phyloP scores from a whole-genome alignment of 2,797 vertebrate species.

The Enteromius mattozi region DNA sequence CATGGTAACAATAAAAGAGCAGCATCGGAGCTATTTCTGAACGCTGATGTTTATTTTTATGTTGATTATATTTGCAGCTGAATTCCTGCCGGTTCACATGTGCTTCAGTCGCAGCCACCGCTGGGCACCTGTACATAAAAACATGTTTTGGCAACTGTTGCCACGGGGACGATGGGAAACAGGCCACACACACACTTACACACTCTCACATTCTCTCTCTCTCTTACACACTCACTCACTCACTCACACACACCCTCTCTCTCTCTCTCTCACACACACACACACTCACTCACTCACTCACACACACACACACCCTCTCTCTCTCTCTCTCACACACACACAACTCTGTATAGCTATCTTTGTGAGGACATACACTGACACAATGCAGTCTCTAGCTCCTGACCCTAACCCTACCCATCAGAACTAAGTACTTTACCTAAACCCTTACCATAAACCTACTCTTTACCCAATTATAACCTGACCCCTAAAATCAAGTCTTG shows the following conservation, averaged over 20 bases:
- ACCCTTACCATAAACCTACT: too few species aligned
- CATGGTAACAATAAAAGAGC: background rate
- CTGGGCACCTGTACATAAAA: slow-evolving; percentile 57
- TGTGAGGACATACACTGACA: too few species aligned
- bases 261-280: background rate
- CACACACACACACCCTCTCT: too few species aligned
- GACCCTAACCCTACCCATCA: too few species aligned
- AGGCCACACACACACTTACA: slow-evolving; percentile 54
- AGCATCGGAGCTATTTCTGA: background rate
- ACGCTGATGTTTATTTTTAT: background rate
- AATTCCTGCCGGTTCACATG: slow-evolving; percentile 1
- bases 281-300: background rate
- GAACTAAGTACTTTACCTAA: background rate
- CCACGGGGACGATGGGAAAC: slow-evolving; percentile 70
- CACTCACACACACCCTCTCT: background rate
- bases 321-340: too few species aligned
- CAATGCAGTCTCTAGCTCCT: too few species aligned
- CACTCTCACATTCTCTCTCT: background rate
- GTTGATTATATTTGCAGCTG: slow-evolving; percentile 17
- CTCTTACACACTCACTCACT: background rate
- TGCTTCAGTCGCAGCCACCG: background rate
- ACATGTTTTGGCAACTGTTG: slow-evolving; percentile 58
- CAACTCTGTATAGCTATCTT: too few species aligned
- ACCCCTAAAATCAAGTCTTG: too few species aligned
- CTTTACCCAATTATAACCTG: too few species aligned